Evolutionary conservation across 2,888 invertebrate genomes (phyloP), one percentile per base, ranked within the genome.

Genomic region (Endotricha flammealis): DNA sequence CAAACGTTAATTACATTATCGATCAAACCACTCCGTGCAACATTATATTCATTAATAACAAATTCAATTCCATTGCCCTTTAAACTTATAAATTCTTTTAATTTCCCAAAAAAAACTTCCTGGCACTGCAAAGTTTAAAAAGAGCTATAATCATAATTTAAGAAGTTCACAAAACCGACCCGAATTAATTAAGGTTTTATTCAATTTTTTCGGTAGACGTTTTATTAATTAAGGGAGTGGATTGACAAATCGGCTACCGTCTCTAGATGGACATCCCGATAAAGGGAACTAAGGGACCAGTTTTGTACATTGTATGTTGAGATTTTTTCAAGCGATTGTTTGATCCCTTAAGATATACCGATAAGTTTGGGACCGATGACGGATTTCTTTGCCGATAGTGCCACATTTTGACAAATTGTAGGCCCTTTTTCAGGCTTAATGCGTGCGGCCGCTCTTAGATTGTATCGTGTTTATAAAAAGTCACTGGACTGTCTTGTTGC

Each of bases 191-290:
- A 80, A 61, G 70, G 63, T 71, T 73, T 76, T 72, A 73, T 74
- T 76, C 70, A 72, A 66, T 78, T 79, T 75, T 72, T 79, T 72
- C 50, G 54, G 52, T 65, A 60, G 61, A 50, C 58, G 64, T 76
- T 82, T 83, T 83, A 83, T 85, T 85, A 82, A 86, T 85, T 83
- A 85, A 76, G 60, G 72, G 66, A 53, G 66, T 69, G 75, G 79
- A 81, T 82, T 86, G 83, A 86, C 81, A 82, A 83, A 86, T 83
- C 74, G 81, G 76, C 80, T 78, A 74, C 81, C 67, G 79, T 61
- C 68, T 57, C 52, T 36, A 75, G 82, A 82, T 85, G 66, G 82
- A 81, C 82, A 73, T 67, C 36, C 45, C 48, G 83, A 83, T 83
- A 83, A 74, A 58, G 53, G 39, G 44, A 22, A 40, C 55, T 49